A percentile compares a stretch with the other conserved stretches of the same genome.
Evolutionary conservation across 2,797 vertebrate species (phyloP).

Genomic region (Alcedo atthis): DNA sequence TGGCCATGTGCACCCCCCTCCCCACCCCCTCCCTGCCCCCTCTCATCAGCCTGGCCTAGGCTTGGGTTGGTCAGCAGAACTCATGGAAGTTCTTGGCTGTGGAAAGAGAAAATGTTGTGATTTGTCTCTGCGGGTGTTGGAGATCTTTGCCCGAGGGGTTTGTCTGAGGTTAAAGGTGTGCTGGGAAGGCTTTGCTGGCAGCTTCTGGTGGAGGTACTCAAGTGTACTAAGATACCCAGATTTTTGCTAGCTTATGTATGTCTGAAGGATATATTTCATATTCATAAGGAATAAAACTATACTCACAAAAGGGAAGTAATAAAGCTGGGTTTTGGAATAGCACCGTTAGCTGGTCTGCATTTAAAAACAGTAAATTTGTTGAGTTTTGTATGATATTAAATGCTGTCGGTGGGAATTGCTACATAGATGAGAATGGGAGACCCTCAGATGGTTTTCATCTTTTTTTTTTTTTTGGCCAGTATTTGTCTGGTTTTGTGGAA

Average conservation of each 20-base stretch:
- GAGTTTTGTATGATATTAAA: not conserved
- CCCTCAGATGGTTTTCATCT: no score
- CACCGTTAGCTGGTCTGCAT: not conserved
- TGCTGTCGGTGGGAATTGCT: not conserved
- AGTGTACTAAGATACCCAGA: not conserved
- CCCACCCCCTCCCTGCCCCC: rapidly evolving
- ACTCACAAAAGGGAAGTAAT: not conserved
- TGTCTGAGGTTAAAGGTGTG: not conserved
- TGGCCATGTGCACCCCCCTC: no score
- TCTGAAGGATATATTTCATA: not conserved
- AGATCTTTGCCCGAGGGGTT: not conserved
- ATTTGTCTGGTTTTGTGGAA: slow-evolving; percentile 9
- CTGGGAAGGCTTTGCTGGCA: not conserved
- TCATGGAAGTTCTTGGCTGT: not conserved
- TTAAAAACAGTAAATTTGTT: not conserved
- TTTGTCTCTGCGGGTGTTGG: not conserved
- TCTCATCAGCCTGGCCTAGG: not conserved
- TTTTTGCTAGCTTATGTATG: not conserved
- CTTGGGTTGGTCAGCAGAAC: not conserved
- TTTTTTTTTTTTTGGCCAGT: not conserved
- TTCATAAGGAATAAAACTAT: not conserved
- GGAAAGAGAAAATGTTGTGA: not conserved
- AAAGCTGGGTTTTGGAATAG: not conserved
- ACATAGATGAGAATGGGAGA: not conserved
- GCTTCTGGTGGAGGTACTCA: not conserved